phyloP scores from a whole-genome alignment of 2,888 invertebrate species.

The Campoplex nolae region DNA sequence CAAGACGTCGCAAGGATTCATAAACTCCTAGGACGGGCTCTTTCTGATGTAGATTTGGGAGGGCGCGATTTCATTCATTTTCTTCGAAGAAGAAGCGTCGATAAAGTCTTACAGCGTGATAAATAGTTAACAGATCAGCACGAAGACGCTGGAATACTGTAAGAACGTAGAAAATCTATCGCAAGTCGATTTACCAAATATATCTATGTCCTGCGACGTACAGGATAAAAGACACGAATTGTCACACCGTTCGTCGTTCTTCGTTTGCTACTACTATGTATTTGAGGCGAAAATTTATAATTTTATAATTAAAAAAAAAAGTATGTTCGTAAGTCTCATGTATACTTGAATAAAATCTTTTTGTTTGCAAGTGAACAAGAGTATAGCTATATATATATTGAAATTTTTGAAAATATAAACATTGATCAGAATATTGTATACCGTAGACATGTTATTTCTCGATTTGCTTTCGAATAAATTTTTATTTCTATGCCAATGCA shows the following conservation, averaged over 20 bases:
- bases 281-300: neutral
- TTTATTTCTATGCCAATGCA: neutral
- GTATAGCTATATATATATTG: too few relatives aligned
- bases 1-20: conserved; percentile 23
- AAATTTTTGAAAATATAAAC: neutral
- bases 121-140: conserved; percentile 72
- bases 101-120: conserved; percentile 56
- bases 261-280: neutral
- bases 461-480: neutral
- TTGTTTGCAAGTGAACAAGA: too few relatives aligned
- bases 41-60: conserved; percentile 63
- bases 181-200: neutral
- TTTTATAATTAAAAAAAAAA: neutral
- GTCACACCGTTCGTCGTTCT: neutral
- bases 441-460: neutral
- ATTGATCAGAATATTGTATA: neutral
- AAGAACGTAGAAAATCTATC: conserved; percentile 10
- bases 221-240: neutral
- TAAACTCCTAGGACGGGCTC: conserved; percentile 38
- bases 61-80: conserved; percentile 13
- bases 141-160: conserved; percentile 18
- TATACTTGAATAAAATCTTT: too few relatives aligned
- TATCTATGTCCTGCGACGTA: neutral
- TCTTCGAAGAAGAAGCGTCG: conserved; percentile 27
- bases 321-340: neutral